Conservation (phyloP, 2,888 invertebrate genomes). For the Byasa hedistus region DNA sequence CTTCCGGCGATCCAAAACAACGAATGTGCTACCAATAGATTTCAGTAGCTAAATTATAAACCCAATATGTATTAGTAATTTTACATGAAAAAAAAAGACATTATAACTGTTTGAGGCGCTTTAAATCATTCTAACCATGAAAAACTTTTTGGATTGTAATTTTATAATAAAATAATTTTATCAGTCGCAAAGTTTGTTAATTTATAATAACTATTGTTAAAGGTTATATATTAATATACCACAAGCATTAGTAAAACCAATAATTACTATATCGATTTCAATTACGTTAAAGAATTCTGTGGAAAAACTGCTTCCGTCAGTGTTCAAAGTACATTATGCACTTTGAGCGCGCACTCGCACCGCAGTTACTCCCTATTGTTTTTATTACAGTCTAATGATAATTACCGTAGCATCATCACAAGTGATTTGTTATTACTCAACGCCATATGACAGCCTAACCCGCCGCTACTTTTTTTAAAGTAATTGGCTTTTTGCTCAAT, state of each 20-base stretch:
- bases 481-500: conserved; percentile 26
- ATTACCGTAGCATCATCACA: conserved; percentile 59
- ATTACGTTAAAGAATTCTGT: neutral
- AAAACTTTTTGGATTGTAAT: no score
- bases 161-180: no score
- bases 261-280: neutral
- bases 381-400: conserved; percentile 56
- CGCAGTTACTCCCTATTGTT: conserved; percentile 61
- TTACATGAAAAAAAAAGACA: no score
- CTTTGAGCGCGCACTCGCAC: conserved; percentile 36
- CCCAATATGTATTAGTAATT: neutral
- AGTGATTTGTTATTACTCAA: conserved; percentile 56
- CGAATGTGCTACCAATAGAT: conserved; percentile 32
- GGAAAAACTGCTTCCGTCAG: neutral
- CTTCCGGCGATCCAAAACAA: conserved; percentile 48
- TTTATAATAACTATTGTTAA: neutral
- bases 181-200: no score
- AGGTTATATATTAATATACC: neutral
- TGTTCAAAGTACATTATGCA: conserved; percentile 32
- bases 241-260: neutral
- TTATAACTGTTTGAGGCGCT: no score
- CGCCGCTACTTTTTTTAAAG: conserved; percentile 16
- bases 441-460: conserved; percentile 35
- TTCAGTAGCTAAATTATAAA: neutral
- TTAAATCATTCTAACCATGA: no score